phyloP scores from a whole-genome alignment of 2,888 invertebrate species.

The Trachelus iudaicus region DNA sequence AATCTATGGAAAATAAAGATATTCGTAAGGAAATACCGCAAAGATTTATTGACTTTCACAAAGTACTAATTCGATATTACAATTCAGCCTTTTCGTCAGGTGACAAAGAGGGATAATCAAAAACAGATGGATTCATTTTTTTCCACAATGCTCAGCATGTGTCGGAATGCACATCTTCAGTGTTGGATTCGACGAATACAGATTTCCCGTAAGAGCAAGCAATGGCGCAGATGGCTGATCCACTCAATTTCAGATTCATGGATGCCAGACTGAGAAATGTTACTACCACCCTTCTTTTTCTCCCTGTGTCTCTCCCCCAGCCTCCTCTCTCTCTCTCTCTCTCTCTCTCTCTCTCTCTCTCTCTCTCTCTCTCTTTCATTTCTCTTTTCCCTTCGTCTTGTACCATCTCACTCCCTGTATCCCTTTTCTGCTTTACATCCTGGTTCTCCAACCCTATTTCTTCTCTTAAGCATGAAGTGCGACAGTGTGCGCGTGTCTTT shows the following conservation, averaged over 20 bases:
- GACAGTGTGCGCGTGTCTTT: background rate
- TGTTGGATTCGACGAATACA: background rate
- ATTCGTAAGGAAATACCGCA: too few relatives aligned
- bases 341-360: background rate
- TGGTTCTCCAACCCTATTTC: background rate
- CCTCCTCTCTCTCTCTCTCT: constrained; percentile 21
- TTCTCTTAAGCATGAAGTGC: background rate
- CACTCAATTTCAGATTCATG: constrained; percentile 53
- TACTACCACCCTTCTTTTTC: constrained; percentile 26
- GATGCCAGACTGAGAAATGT: constrained; percentile 50
- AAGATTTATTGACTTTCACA: too few relatives aligned
- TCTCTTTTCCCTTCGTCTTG: constrained; percentile 15
- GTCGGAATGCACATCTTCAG: background rate
- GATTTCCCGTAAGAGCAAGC: constrained; percentile 10
- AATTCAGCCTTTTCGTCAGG: too few relatives aligned
- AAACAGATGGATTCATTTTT: too few relatives aligned
- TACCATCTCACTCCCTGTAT: background rate
- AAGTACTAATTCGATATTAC: too few relatives aligned
- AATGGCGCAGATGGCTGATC: constrained; percentile 48
- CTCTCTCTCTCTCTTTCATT: background rate
- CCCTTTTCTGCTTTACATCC: background rate
- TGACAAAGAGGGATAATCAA: too few relatives aligned
- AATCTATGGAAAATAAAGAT: too few relatives aligned
- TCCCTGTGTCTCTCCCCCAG: constrained; percentile 16
- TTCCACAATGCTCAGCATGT: too few relatives aligned